Base-by-base conservation (phyloP, 2,113 vertebrate genomes). In the Hemiscyllium ocellatum region DNA sequence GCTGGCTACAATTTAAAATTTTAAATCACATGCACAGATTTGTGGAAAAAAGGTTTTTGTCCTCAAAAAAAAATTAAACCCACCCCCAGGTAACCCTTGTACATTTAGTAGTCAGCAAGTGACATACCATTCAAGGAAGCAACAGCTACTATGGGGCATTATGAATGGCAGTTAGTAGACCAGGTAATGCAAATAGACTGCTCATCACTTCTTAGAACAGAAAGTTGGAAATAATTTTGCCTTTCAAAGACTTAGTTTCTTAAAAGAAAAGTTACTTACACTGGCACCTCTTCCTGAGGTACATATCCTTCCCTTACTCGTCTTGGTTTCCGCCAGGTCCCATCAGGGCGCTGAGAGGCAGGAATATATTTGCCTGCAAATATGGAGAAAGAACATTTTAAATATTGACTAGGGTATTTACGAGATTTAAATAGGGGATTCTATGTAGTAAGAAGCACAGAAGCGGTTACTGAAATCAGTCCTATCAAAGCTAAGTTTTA, bases 281-380 rank as follows among this genome's bases (percentile, higher is more conserved):
- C 99, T 4, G 99, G 98, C 83, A 99, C 98, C 96, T 99, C 99
- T 96, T 99, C 99, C 97, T 99, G 99, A 0, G 99, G 99, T 1
- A 98, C 98, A 50, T 99, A 99, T 94, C 99, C 99, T 56, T 99
- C 98, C 97, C 98, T 99, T 96, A 99, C 98, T 94, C 97, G 97
- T 96, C 99, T 97, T 29, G 98, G 98, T 96, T 99, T 99, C 96
- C 99, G 98, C 99, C 99, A 99, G 22, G 98, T 98, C 47, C 99
- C 99, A 96, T 99, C 99, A 0, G 99, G 98, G 56, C 99, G 97
- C 97, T 99, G 99, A 72, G 99, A 99, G 95, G 99, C 98, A 42
- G 98, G 98, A 37, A 99, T 99, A 96, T 98, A 99, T 97, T 99
- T 99, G 96, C 99, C 99, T 99, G 96, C 83, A 96, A 96, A 95